Conservation (phyloP, 2,888 invertebrate species). For the Hipparchia sbordonii region DNA sequence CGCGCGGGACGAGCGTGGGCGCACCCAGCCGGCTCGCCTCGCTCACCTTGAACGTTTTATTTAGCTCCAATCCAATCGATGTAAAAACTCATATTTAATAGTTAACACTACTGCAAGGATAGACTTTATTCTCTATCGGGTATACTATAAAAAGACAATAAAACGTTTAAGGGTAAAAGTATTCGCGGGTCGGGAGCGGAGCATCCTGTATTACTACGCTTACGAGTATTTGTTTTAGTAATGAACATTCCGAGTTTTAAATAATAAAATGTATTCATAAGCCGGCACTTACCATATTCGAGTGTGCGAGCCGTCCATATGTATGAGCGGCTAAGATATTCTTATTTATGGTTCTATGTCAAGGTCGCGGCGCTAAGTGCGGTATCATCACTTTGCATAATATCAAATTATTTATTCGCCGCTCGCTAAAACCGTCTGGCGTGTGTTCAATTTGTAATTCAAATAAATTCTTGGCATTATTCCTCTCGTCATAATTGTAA, state of each 20-base stretch:
- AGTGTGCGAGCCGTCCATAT: slow-evolving; percentile 80
- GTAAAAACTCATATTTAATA: slow-evolving; percentile 54
- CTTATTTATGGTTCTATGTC: slow-evolving; percentile 82
- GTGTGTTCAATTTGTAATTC: slow-evolving; percentile 78
- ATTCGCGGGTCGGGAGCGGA: slow-evolving; percentile 44
- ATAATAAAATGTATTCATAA: slow-evolving; percentile 83
- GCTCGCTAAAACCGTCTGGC: slow-evolving; percentile 76
- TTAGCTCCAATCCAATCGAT: slow-evolving; percentile 58
- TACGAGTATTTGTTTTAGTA: slow-evolving; percentile 83
- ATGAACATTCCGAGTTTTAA: slow-evolving; percentile 82
- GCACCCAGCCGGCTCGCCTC: slow-evolving; percentile 56
- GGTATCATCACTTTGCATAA: slow-evolving; percentile 79
- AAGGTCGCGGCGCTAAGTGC: slow-evolving; percentile 73
- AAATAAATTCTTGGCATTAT: slow-evolving; percentile 74
- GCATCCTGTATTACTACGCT: slow-evolving; percentile 79
- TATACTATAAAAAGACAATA: not conserved
- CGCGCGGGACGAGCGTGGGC: slow-evolving; percentile 68
- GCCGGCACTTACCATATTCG: slow-evolving; percentile 81
- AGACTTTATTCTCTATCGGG: slow-evolving; percentile 1
- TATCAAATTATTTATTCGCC: slow-evolving; percentile 81
- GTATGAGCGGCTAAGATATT: slow-evolving; percentile 82
- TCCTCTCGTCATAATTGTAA: slow-evolving; percentile 71
- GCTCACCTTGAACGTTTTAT: slow-evolving; percentile 74
- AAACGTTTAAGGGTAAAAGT: not conserved
- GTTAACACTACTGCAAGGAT: slow-evolving; percentile 30